Percentiles rank a stretch among this genome's conserved stretches.
phyloP scores from a whole-genome alignment of 2,797 vertebrate genomes.

The Acipenser transmontanus region DNA sequence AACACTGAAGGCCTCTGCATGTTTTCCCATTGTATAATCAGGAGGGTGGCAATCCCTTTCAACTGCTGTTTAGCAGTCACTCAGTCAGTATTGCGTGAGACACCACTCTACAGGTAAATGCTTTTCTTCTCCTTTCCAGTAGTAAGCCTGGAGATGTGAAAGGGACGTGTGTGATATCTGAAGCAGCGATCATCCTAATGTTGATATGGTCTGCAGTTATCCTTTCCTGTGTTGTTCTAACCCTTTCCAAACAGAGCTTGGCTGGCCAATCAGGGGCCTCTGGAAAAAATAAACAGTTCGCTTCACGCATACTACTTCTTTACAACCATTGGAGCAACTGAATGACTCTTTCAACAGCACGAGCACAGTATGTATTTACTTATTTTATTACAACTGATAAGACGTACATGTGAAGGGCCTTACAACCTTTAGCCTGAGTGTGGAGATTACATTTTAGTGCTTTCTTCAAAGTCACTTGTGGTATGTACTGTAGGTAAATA shows the following conservation, averaged over 20 bases:
- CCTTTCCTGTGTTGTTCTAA: conserved; percentile 50
- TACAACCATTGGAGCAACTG: too few relatives aligned
- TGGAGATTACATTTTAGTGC: conserved; percentile 6
- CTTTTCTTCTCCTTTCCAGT: background rate
- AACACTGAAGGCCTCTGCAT: background rate
- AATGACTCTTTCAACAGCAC: too few relatives aligned
- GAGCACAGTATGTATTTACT: too few relatives aligned
- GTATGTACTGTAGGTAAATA: too few relatives aligned
- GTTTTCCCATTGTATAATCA: background rate
- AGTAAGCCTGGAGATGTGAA: conserved; percentile 2
- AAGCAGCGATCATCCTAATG: conserved; percentile 6
- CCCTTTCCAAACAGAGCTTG: conserved; percentile 43
- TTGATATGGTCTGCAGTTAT: conserved; percentile 22
- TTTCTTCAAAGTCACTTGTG: conserved; percentile 21
- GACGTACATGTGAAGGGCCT: too few relatives aligned
- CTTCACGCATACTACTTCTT: too few relatives aligned
- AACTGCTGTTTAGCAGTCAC: background rate
- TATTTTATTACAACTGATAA: too few relatives aligned
- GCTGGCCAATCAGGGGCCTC: too few relatives aligned
- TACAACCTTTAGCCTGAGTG: too few relatives aligned
- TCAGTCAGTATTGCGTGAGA: background rate
- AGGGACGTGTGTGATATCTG: conserved; percentile 9
- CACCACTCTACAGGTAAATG: background rate
- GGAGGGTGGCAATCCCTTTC: background rate
- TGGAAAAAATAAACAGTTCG: too few relatives aligned